phyloP scores from a whole-genome alignment of 2,113 vertebrate species.

The Phaethornis superciliosus region DNA sequence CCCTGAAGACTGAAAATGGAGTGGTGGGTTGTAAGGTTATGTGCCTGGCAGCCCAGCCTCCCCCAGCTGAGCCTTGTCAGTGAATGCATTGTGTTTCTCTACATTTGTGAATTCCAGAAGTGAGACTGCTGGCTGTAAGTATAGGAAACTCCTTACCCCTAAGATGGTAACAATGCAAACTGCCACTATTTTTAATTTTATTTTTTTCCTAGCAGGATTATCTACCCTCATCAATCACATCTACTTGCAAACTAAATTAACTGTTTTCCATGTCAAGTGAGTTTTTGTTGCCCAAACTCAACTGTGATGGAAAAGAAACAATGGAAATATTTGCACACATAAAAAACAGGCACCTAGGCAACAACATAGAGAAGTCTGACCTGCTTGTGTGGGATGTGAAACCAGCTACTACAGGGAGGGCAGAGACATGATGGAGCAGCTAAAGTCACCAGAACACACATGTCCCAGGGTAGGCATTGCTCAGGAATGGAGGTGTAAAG shows the following conservation, averaged over 20 bases:
- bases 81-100: slow-evolving; percentile 36
- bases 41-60: not conserved
- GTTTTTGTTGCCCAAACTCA: not conserved
- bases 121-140: not conserved
- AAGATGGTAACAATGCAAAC: slow-evolving; percentile 26
- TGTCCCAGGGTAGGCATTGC: not conserved
- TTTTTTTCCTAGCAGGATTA: not conserved
- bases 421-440: not conserved
- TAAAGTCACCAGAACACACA: not conserved
- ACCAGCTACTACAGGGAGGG: not conserved
- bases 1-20: slow-evolving; percentile 63
- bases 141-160: slow-evolving; percentile 25
- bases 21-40: slow-evolving; percentile 9
- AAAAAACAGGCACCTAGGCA: slow-evolving; percentile 57
- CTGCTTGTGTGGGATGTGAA: slow-evolving; percentile 34
- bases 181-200: not conserved
- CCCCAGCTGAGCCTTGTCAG: not conserved
- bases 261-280: slow-evolving; percentile 39
- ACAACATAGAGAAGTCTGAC: slow-evolving; percentile 29
- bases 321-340: slow-evolving; percentile 39
- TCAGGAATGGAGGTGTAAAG: not conserved
- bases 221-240: slow-evolving; percentile 19
- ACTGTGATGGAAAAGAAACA: not conserved
- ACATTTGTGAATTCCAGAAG: slow-evolving; percentile 23
- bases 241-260: slow-evolving; percentile 32